Base-by-base conservation (phyloP, 2,113 vertebrate species). In the Crocuta crocuta region DNA sequence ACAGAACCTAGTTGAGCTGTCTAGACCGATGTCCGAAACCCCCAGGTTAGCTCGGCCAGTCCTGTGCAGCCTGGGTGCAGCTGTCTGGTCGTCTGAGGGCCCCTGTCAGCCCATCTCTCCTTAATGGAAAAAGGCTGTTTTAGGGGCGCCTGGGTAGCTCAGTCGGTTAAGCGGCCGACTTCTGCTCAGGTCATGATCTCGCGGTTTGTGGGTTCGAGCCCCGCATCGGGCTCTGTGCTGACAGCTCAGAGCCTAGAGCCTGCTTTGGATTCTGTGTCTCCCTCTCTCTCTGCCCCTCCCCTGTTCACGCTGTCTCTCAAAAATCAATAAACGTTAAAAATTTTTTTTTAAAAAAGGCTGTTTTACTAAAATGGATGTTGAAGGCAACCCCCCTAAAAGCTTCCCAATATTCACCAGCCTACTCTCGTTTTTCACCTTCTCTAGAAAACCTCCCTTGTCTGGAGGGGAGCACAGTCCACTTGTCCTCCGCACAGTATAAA, bases 371-470 rank as follows among this genome's bases (percentile, higher is more conserved):
- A 28, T 39, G 50, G 9, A 11, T 33, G 23, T 16, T 85, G 68
- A 90, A 35, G 4, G 48, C 71, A 70, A 0, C 5, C 53, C 78
- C 74, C n/a, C 43, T 43, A 28, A 70, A 31, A 70, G 45, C 58
- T 16, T 70, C 39, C 92, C 17, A 0, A 0, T 15, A 35, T 43
- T 35, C 85, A 63, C 61, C 61, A 63, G 68, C 55, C 7, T 81
- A 4, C 65, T 74, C 68, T 35, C 73, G 7, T 79, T 68, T 73
- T 39, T 81, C 33, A 9, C 24, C 58, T 80, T 81, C 65, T 80
- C 82, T 63, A 86, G 78, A 93, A 93, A 83, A 35, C 2, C 70
- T 71, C 43, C 31, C 84, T 80, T 91, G 5, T 92, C 73, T 79
- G 13, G 21, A 68, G 1, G 45, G 43, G 9, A 48, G 8, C 50